phyloP scores from a whole-genome alignment of 2,797 vertebrate genomes.

The Capromys pilorides region DNA sequence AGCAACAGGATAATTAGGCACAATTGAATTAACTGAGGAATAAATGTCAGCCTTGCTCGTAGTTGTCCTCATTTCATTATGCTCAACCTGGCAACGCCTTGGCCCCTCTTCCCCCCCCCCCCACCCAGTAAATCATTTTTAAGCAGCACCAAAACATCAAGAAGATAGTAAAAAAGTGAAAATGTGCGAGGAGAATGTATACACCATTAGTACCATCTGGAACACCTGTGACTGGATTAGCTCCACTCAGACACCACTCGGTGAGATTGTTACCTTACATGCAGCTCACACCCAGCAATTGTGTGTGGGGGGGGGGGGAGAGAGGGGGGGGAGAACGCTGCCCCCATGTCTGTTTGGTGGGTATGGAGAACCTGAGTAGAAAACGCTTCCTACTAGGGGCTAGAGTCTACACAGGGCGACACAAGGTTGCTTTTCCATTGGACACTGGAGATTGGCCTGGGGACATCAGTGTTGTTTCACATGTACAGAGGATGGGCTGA shows the following conservation, averaged over 20 bases:
- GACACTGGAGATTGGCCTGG: not conserved
- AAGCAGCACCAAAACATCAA: conserved; percentile 34
- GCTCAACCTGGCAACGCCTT: not conserved
- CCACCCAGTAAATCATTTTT: conserved; percentile 13
- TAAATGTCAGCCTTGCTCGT: conserved; percentile 1
- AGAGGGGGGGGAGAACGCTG: no score
- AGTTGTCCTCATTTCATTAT: not conserved
- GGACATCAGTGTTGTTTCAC: rapidly evolving
- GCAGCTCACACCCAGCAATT: not conserved
- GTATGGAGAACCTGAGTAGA: not conserved
- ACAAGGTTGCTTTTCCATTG: no score
- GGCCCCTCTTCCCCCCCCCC: not conserved
- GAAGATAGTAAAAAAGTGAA: not conserved
- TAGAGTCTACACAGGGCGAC: not conserved
- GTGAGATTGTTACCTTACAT: not conserved
- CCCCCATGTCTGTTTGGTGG: not conserved
- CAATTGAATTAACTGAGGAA: conserved; percentile 42
- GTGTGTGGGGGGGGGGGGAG: no score
- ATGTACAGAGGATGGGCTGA: not conserved
- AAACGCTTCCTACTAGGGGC: not conserved
- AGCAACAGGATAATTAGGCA: conserved; percentile 61
- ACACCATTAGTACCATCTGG: not conserved
- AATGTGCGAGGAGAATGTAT: not conserved
- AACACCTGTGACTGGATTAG: not conserved
- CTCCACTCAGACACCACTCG: not conserved